Conservation (phyloP, 2,113 vertebrate genomes). For the Saguinus imperator region DNA sequence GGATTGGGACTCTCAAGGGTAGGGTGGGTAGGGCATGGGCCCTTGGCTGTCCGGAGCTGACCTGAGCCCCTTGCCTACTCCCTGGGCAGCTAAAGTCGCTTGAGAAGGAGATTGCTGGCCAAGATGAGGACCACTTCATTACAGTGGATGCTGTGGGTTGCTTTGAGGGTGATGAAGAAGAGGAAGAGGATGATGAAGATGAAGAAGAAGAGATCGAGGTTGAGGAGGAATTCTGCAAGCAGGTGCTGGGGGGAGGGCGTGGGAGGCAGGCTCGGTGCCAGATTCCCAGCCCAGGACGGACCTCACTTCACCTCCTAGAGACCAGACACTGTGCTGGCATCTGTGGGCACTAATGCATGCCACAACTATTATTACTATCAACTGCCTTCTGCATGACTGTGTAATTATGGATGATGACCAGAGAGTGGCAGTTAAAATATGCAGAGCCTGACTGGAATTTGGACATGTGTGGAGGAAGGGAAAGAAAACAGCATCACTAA, state of each 20-base stretch:
- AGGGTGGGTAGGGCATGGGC: too few species aligned
- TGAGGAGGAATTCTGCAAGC: constrained; percentile 84
- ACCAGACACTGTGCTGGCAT: background rate
- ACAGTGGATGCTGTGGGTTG: constrained; percentile 93
- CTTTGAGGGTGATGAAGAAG: constrained; percentile 89
- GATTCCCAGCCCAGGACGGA: background rate
- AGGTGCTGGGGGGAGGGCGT: constrained; percentile 37
- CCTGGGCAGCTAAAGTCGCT: constrained; percentile 80
- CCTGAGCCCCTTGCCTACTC: background rate
- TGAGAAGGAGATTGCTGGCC: constrained; percentile 86
- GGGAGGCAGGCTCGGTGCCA: background rate
- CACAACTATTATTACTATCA: background rate
- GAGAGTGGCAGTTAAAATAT: background rate
- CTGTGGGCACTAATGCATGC: too few species aligned
- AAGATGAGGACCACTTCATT: constrained; percentile 89
- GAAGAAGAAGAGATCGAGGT: constrained; percentile 83
- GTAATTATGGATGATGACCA: background rate
- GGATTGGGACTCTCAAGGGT: background rate
- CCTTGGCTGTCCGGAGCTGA: background rate
- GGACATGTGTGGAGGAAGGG: background rate
- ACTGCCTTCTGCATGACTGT: rapidly evolving
- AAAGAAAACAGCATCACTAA: background rate
- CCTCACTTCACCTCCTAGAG: background rate
- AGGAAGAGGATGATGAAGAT: constrained; percentile 85
- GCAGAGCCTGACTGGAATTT: background rate